These are phyloP conservation scores for Irena cyanogastra DNA, from an alignment of 2,113 vertebrate species.

Conservation along the genomic window DNA sequence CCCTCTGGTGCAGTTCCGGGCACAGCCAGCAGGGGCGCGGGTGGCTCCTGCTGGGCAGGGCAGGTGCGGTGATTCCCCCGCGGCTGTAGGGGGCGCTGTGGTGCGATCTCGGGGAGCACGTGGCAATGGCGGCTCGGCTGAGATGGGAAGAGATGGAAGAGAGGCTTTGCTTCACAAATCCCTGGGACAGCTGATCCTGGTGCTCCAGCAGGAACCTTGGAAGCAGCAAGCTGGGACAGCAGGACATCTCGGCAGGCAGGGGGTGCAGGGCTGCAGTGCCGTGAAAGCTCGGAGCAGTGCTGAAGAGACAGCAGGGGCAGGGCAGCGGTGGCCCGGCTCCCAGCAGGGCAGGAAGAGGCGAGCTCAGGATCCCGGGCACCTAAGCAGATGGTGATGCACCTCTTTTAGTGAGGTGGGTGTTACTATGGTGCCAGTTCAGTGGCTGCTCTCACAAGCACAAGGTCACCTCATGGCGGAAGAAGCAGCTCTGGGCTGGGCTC, in stretches of 20 bases:
- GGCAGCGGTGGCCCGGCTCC: neutral
- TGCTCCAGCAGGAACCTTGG: neutral
- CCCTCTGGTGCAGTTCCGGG: neutral
- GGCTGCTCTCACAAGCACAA: neutral
- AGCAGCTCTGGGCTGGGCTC: neutral
- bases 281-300: neutral
- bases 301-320: neutral
- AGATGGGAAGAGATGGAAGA: neutral
- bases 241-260: neutral
- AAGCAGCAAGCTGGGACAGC: neutral
- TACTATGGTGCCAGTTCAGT: neutral
- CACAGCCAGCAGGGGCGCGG: neutral
- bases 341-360: neutral
- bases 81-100: neutral
- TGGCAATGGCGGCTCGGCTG: neutral
- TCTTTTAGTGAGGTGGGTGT: neutral
- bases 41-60: neutral
- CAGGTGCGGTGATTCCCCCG: neutral
- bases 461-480: neutral
- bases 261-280: neutral
- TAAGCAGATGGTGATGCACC: fast-evolving
- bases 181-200: fast-evolving
- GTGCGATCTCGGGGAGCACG: fast-evolving
- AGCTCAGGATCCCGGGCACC: neutral
- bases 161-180: neutral